Evolutionary conservation across 2,113 vertebrate genomes (phyloP).

Genomic region (Crypturellus undulatus): DNA sequence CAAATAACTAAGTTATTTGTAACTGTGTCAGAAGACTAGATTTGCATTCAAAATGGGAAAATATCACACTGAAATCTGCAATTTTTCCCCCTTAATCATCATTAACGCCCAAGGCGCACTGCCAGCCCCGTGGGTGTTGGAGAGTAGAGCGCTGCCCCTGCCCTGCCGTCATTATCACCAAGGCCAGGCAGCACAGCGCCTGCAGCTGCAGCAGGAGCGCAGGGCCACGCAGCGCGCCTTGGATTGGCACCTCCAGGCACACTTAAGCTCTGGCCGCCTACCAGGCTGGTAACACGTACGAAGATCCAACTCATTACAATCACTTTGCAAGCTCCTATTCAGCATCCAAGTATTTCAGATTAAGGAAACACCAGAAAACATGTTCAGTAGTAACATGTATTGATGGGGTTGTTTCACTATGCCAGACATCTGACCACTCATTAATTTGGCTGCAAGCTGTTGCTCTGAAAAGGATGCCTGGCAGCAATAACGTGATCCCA

Average conservation of each 20-base stretch:
- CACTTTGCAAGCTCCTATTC: neutral
- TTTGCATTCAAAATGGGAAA: neutral
- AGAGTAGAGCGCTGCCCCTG: neutral
- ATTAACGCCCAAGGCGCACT: neutral
- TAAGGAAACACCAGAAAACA: neutral
- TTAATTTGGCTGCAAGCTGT: constrained; percentile 15
- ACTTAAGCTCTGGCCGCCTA: too few relatives aligned
- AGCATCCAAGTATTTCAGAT: neutral
- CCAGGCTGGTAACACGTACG: too few relatives aligned
- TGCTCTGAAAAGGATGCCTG: constrained; percentile 22
- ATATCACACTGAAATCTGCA: neutral
- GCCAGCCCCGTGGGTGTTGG: neutral
- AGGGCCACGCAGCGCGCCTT: neutral
- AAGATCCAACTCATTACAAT: neutral
- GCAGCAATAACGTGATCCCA: neutral
- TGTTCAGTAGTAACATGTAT: neutral
- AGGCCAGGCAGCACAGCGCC: neutral
- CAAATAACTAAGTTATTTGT: neutral
- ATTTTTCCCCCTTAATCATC: neutral
- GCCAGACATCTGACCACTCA: neutral
- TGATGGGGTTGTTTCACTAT: neutral
- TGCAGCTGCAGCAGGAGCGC: neutral
- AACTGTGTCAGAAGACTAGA: neutral
- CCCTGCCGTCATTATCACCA: too few relatives aligned
- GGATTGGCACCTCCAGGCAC: too few relatives aligned